A percentile compares a stretch with the other conserved stretches of the same genome.
Conservation (phyloP, 2,113 vertebrate species). For the Microcebus tavaratra region DNA sequence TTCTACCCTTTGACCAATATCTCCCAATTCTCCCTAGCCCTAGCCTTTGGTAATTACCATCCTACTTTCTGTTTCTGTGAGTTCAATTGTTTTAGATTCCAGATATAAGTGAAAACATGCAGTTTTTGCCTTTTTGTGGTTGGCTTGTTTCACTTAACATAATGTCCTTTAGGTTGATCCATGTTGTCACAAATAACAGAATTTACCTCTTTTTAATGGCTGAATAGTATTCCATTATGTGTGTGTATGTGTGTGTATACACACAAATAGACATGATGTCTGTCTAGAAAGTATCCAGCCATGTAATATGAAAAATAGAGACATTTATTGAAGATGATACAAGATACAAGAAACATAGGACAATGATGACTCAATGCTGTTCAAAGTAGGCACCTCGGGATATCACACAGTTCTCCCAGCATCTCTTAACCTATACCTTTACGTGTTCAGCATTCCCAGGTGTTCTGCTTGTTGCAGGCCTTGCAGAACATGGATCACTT, state of each 20-base stretch:
- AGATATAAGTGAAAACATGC: background rate
- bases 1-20: background rate
- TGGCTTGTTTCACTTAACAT: background rate
- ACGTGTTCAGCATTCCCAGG: no score
- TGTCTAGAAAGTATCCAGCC: no score
- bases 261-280: no score
- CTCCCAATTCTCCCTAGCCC: background rate
- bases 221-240: background rate
- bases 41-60: background rate
- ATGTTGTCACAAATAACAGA: background rate
- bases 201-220: background rate
- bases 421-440: no score
- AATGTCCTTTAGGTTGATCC: background rate
- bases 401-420: no score
- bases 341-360: no score
- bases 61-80: background rate
- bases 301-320: no score
- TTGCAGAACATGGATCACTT: no score
- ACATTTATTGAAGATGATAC: no score
- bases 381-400: no score
- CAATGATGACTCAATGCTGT: no score
- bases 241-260: background rate
- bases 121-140: background rate
- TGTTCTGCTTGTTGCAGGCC: no score
- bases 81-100: background rate